These are phyloP conservation scores for Ifrita kowaldi DNA, from an alignment of 2,113 vertebrate genomes.

Conservation along the genomic window DNA sequence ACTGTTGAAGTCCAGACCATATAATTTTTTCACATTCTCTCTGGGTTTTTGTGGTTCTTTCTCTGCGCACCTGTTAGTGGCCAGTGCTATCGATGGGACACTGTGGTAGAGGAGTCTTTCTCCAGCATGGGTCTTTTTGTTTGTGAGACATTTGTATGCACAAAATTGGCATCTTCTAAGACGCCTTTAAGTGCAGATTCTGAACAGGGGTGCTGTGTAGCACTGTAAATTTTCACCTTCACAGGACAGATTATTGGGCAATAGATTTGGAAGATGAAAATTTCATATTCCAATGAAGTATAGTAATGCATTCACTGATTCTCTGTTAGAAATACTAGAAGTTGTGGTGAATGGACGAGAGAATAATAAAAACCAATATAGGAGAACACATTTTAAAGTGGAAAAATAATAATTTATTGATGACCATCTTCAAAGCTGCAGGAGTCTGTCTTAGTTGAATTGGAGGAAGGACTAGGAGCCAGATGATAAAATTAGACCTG, in stretches of 20 bases:
- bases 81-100: rapidly evolving
- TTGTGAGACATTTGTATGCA: background rate
- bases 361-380: background rate
- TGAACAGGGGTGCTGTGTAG: background rate
- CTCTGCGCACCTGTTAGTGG: background rate
- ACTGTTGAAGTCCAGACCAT: background rate
- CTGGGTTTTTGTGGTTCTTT: background rate
- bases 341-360: background rate
- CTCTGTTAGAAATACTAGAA: background rate
- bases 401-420: background rate
- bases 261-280: background rate
- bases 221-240: background rate
- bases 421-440: background rate
- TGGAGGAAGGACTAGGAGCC: background rate
- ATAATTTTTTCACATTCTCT: background rate
- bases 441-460: background rate
- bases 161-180: background rate
- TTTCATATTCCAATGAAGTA: background rate
- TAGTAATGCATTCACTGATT: background rate
- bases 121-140: background rate
- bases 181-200: background rate
- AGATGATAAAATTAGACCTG: background rate
- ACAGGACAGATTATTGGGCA: background rate
- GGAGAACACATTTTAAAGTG: background rate
- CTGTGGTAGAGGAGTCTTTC: background rate